Evolutionary conservation across 1,140 invertebrate species (phyloP).

Genomic region (Mamestra configurata): DNA sequence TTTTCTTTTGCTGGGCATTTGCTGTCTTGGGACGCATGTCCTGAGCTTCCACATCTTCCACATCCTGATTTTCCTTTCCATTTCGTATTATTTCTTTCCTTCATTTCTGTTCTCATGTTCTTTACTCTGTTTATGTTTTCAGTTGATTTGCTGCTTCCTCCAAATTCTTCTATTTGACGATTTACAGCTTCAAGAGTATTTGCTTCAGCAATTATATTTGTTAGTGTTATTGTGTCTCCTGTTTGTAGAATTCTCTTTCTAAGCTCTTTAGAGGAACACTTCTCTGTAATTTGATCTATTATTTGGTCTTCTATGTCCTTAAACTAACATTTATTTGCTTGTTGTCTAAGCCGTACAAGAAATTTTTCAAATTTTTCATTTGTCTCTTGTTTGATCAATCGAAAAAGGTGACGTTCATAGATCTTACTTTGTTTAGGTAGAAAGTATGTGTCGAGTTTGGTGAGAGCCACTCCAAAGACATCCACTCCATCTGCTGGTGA

Average conservation of each 20-base stretch:
- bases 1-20: background rate
- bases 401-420: background rate
- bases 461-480: background rate
- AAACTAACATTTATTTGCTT: background rate
- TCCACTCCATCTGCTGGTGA: background rate
- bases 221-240: background rate
- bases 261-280: background rate
- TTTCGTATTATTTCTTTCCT: too few relatives aligned
- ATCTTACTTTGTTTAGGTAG: background rate
- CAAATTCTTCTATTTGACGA: background rate
- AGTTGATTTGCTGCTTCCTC: too few relatives aligned
- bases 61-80: background rate
- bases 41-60: background rate
- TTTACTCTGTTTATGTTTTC: too few relatives aligned
- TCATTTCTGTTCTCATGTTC: too few relatives aligned
- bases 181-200: background rate
- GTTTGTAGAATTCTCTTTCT: background rate
- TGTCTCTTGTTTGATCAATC: background rate
- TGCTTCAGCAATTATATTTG: background rate
- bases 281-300: background rate
- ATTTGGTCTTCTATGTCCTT: background rate
- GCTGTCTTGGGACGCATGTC: background rate
- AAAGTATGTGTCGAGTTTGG: background rate
- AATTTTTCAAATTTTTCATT: constrained; percentile 9
- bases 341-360: background rate